Evolutionary conservation across 2,888 invertebrate species (phyloP).

Genomic region (Hyposoter dolosus): DNA sequence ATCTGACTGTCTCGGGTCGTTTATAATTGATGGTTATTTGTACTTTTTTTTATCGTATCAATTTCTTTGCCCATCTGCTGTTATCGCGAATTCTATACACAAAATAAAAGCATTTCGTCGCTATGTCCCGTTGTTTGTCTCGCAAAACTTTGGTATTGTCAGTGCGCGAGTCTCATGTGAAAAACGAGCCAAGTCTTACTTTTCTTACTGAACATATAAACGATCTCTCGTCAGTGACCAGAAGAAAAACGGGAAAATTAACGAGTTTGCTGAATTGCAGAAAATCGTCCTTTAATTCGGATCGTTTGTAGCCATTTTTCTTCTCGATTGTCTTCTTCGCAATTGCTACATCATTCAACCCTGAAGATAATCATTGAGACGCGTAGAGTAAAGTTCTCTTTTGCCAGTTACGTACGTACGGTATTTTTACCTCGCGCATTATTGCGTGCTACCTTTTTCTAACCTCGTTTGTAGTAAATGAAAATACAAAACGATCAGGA

Average conservation of each 20-base stretch:
- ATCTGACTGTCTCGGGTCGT: slow-evolving; percentile 45
- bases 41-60: slow-evolving; percentile 15
- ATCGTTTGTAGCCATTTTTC: slow-evolving; percentile 37
- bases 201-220: slow-evolving; percentile 13
- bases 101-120: slow-evolving; percentile 44
- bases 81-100: slow-evolving; percentile 14
- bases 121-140: slow-evolving; percentile 52
- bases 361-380: slow-evolving; percentile 31
- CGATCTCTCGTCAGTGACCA: slow-evolving; percentile 28
- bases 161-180: slow-evolving; percentile 34
- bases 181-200: slow-evolving; percentile 40
- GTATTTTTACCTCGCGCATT: not conserved
- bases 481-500: not conserved
- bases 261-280: slow-evolving; percentile 68
- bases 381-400: not conserved
- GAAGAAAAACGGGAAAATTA: slow-evolving; percentile 60
- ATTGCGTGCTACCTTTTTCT: not conserved
- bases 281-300: slow-evolving; percentile 63
- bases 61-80: not conserved
- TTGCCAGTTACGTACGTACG: not conserved
- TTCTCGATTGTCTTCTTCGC: slow-evolving; percentile 10
- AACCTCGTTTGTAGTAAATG: not conserved
- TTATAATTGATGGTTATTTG: slow-evolving; percentile 44
- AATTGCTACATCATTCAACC: slow-evolving; percentile 34
- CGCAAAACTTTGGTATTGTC: slow-evolving; percentile 53